Conservation (phyloP, 2,113 vertebrate species). For the Gallinago media region DNA sequence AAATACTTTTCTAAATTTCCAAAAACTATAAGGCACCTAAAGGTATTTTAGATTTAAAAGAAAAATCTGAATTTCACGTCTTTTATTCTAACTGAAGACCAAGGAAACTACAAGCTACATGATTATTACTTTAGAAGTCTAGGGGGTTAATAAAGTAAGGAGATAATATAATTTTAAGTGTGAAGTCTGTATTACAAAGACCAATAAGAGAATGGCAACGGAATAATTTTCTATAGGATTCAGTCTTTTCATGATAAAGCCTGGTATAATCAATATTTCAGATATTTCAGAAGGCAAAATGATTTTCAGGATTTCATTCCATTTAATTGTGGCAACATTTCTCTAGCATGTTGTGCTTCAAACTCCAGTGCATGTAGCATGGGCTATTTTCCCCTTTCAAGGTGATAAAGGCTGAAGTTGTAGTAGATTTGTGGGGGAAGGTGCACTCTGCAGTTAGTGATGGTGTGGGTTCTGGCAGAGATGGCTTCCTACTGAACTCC, state of each 20-base stretch:
- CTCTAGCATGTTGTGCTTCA: neutral
- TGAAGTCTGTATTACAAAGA: neutral
- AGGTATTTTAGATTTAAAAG: neutral
- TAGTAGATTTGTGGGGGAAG: neutral
- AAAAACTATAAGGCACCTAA: neutral
- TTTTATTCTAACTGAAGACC: neutral
- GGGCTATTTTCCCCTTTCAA: neutral
- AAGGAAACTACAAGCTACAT: neutral
- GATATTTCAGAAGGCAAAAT: neutral
- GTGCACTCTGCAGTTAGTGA: neutral
- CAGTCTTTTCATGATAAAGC: neutral
- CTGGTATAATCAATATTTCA: neutral
- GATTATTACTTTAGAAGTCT: neutral
- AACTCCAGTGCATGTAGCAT: neutral
- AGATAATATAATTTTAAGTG: neutral
- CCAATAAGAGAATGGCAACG: neutral
- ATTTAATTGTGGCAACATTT: neutral
- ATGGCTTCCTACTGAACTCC: neutral
- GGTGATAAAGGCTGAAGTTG: neutral
- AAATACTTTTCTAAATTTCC: neutral
- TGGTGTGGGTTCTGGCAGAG: neutral
- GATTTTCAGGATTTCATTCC: neutral
- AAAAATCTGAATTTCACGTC: neutral
- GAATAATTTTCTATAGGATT: neutral
- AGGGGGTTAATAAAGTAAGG: neutral